A percentile compares a stretch with the other conserved stretches of the same genome.
These are phyloP conservation scores for Micromesistius poutassou DNA, from an alignment of 2,797 vertebrate genomes.

Conservation along the genomic window DNA sequence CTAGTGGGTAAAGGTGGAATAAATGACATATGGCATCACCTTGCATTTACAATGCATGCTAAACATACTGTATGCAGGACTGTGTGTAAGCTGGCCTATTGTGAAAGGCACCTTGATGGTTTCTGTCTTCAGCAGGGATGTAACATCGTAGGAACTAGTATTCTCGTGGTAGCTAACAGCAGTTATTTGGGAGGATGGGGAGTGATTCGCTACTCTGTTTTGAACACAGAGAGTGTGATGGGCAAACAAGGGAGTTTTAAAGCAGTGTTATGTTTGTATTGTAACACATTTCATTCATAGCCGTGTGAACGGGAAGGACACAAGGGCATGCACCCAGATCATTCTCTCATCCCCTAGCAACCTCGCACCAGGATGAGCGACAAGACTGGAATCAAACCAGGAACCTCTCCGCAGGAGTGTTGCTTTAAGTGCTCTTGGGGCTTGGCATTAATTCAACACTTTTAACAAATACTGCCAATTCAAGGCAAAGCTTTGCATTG, in stretches of 20 bases:
- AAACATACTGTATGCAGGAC: background rate
- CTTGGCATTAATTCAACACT: background rate
- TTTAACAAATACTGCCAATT: too few species aligned
- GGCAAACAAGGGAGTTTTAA: conserved; percentile 1
- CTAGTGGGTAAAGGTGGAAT: background rate
- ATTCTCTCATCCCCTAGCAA: conserved; percentile 34
- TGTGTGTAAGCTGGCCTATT: background rate
- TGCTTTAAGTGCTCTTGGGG: background rate
- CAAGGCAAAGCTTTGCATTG: background rate
- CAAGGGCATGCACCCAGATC: conserved; percentile 12
- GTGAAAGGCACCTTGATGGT: background rate
- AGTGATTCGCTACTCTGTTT: background rate
- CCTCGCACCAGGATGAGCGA: conserved; percentile 5
- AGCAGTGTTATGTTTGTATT: conserved; percentile 16
- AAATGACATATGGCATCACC: background rate
- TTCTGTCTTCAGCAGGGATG: background rate
- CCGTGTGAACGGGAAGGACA: conserved; percentile 10
- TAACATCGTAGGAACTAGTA: background rate
- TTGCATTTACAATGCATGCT: background rate
- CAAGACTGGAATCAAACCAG: conserved; percentile 18
- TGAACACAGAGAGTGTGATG: background rate
- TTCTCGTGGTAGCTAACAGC: background rate
- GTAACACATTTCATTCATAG: conserved; percentile 19
- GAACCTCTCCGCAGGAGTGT: conserved; percentile 15
- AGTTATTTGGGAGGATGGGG: background rate